A percentile compares a stretch with the other conserved stretches of the same genome.
These are phyloP conservation scores for Rhagophthalmus giganteus DNA, from an alignment of 2,888 invertebrate species.

Conservation along the genomic window DNA sequence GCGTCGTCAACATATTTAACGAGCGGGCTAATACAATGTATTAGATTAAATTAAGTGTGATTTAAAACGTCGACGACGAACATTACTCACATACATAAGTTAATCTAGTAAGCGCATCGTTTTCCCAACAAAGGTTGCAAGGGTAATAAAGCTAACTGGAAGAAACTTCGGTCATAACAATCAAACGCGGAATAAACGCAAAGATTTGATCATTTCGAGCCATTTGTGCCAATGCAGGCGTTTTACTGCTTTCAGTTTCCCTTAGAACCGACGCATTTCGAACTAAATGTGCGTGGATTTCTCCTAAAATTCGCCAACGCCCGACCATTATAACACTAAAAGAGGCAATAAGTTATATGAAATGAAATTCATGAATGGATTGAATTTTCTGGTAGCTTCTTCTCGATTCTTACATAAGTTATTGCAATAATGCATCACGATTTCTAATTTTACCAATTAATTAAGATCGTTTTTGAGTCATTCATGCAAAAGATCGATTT, in stretches of 20 bases:
- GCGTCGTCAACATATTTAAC: no score
- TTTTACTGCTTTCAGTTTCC: slow-evolving; percentile 40
- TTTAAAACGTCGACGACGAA: no score
- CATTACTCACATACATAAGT: no score
- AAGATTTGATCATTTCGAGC: slow-evolving; percentile 52
- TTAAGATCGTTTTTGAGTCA: slow-evolving; percentile 35
- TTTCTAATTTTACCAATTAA: slow-evolving; percentile 40
- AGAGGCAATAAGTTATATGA: slow-evolving; percentile 36
- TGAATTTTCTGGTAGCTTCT: slow-evolving; percentile 34
- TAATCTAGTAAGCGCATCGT: slow-evolving; percentile 32
- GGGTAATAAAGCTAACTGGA: slow-evolving; percentile 42
- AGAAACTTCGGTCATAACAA: slow-evolving; percentile 47
- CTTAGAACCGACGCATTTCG: slow-evolving; percentile 28
- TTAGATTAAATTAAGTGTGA: no score
- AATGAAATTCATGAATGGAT: slow-evolving; percentile 40
- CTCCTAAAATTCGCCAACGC: slow-evolving; percentile 23
- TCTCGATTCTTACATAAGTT: slow-evolving; percentile 32
- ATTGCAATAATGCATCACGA: slow-evolving; percentile 25
- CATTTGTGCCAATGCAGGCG: slow-evolving; percentile 51
- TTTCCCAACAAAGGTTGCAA: slow-evolving; percentile 33
- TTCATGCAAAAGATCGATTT: slow-evolving; percentile 40
- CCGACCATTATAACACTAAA: slow-evolving; percentile 26
- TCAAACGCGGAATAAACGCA: slow-evolving; percentile 50
- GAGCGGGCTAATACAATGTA: no score
- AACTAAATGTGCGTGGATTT: slow-evolving; percentile 20